These are phyloP conservation scores for Spinus olivaceus DNA, from an alignment of 2,797 vertebrate species.

Conservation along the genomic window DNA sequence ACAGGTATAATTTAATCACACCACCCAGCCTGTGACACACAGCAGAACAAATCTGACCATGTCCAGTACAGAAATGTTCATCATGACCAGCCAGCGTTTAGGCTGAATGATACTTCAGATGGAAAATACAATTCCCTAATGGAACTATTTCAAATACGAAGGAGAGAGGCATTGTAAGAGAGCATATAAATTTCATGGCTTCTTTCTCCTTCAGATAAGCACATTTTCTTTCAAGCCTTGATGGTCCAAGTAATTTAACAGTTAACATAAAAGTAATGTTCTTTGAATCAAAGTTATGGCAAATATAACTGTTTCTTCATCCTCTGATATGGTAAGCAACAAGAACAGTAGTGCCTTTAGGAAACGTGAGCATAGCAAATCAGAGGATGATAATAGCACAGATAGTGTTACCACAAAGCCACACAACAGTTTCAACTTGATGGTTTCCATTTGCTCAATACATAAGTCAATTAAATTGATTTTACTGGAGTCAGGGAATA, in stretches of 20 bases:
- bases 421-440: not conserved
- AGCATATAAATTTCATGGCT: not conserved
- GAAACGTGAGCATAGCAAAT: not conserved
- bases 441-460: not conserved
- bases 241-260: not conserved
- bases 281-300: not conserved
- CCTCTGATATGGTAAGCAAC: not conserved
- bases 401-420: not conserved
- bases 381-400: not conserved
- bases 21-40: rapidly evolving
- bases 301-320: not conserved
- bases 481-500: not conserved
- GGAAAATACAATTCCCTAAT: not conserved
- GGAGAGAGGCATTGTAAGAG: not conserved
- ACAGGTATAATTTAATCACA: not conserved
- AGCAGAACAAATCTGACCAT: not conserved
- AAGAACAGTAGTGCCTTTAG: not conserved
- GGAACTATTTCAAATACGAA: not conserved
- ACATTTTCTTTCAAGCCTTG: not conserved
- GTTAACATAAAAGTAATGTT: not conserved
- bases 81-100: not conserved
- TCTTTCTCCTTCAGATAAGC: not conserved
- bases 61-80: not conserved
- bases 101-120: not conserved
- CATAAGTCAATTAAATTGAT: not conserved